phyloP scores from a whole-genome alignment of 2,888 invertebrate genomes.

The Amphipyra tragopoginis region DNA sequence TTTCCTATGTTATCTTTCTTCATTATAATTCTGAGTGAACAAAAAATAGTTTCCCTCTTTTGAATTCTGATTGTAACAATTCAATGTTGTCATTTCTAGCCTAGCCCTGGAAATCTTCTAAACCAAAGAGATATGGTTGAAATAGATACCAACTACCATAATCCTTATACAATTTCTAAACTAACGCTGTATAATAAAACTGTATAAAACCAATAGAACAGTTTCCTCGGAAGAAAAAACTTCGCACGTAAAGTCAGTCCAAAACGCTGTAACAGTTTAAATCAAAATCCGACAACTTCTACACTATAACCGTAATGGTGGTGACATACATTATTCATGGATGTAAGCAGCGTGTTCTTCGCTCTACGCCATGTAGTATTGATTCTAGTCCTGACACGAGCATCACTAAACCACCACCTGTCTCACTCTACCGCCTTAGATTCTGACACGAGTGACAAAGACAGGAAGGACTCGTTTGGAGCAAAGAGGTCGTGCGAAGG shows the following conservation, averaged over 20 bases:
- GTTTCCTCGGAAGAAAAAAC: constrained; percentile 15
- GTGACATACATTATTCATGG: constrained; percentile 60
- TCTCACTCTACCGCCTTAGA: constrained; percentile 39
- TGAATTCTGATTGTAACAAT: too few species aligned
- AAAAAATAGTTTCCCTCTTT: too few species aligned
- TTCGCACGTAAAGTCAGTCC: constrained; percentile 13
- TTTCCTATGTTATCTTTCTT: too few species aligned
- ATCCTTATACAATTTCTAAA: too few species aligned
- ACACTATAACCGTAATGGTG: constrained; percentile 47
- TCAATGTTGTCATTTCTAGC: too few species aligned
- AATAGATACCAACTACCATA: background rate
- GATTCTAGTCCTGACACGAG: constrained; percentile 48
- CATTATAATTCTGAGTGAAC: too few species aligned
- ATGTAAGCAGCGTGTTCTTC: constrained; percentile 51
- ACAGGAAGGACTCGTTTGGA: constrained; percentile 6
- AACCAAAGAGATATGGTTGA: too few species aligned
- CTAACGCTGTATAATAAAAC: too few species aligned
- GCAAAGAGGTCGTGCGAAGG: constrained; percentile 21
- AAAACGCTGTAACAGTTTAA: constrained; percentile 46
- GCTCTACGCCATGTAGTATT: constrained; percentile 51
- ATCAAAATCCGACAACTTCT: constrained; percentile 55
- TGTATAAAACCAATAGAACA: background rate
- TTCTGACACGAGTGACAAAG: constrained; percentile 29
- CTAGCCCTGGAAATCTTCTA: too few species aligned
- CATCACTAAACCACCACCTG: constrained; percentile 21